phyloP scores from a whole-genome alignment of 2,888 invertebrate genomes.

The Drymonia ruficornis region DNA sequence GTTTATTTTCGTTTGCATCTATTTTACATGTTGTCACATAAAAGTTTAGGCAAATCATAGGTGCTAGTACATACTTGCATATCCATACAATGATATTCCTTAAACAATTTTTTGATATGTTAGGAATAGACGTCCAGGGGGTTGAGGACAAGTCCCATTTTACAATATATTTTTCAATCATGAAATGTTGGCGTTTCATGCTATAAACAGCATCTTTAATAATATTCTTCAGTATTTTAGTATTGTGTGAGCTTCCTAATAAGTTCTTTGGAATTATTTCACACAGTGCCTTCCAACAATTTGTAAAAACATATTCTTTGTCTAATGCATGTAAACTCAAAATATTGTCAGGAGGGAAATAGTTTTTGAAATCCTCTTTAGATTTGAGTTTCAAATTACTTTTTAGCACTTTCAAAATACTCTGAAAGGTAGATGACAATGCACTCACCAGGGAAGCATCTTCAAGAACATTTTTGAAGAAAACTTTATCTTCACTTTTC shows the following conservation, averaged over 20 bases:
- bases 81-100: conserved; percentile 58
- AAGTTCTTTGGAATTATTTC: conserved; percentile 64
- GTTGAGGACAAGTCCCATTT: conserved; percentile 61
- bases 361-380: conserved; percentile 62
- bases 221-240: conserved; percentile 59
- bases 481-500: conserved; percentile 44
- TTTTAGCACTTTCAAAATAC: conserved; percentile 47
- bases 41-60: conserved; percentile 72
- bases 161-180: conserved; percentile 44
- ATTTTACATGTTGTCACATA: conserved; percentile 75
- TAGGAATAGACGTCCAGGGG: conserved; percentile 54
- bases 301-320: conserved; percentile 56
- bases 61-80: conserved; percentile 59
- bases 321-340: conserved; percentile 45
- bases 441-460: conserved; percentile 46
- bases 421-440: conserved; percentile 43
- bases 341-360: conserved; percentile 41
- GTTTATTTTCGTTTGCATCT: conserved; percentile 71
- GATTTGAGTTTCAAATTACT: conserved; percentile 51
- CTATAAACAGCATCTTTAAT: conserved; percentile 57
- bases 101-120: conserved; percentile 41
- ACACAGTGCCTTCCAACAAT: conserved; percentile 52
- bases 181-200: conserved; percentile 70
- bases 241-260: conserved; percentile 62
- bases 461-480: conserved; percentile 47